A percentile compares a stretch with the other conserved stretches of the same genome.
phyloP scores from a whole-genome alignment of 2,888 invertebrate genomes.

The Epinotia nisella region DNA sequence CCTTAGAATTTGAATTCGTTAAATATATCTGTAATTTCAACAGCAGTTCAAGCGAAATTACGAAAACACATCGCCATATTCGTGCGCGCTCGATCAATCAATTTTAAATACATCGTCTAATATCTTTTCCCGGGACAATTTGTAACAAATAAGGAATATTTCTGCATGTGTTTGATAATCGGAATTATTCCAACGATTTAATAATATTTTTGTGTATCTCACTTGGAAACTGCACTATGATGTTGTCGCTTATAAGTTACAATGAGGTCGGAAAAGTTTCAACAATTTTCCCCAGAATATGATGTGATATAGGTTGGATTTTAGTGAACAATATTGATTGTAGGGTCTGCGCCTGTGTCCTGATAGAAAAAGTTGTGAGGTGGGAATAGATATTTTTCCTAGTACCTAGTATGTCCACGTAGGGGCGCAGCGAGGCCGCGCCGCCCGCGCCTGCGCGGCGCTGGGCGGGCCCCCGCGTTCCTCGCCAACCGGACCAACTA shows the following conservation, averaged over 20 bases:
- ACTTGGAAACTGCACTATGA: slow-evolving; percentile 49
- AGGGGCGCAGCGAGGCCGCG: slow-evolving; percentile 65
- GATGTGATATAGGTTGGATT: slow-evolving; percentile 54
- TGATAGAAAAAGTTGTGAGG: slow-evolving; percentile 59
- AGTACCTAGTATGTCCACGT: slow-evolving; percentile 57
- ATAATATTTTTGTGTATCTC: slow-evolving; percentile 43
- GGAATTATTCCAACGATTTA: slow-evolving; percentile 28
- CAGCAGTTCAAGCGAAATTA: not conserved
- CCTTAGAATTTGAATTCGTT: not conserved
- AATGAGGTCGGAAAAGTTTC: slow-evolving; percentile 74
- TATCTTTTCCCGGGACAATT: slow-evolving; percentile 10
- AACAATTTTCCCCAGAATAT: slow-evolving; percentile 71
- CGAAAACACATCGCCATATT: not conserved
- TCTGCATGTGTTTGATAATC: slow-evolving; percentile 2
- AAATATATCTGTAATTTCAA: not conserved
- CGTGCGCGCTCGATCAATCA: slow-evolving; percentile 18
- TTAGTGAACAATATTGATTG: slow-evolving; percentile 54
- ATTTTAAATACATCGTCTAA: slow-evolving; percentile 2
- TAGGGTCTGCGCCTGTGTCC: slow-evolving; percentile 73
- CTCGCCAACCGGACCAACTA: slow-evolving; percentile 41
- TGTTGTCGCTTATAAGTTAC: slow-evolving; percentile 62
- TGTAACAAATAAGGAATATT: slow-evolving; percentile 7
- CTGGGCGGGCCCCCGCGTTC: slow-evolving; percentile 66
- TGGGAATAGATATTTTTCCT: slow-evolving; percentile 64
- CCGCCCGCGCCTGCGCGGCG: slow-evolving; percentile 63